Base-by-base conservation (phyloP, 2,797 vertebrate genomes). In the Myotis vivesi region DNA sequence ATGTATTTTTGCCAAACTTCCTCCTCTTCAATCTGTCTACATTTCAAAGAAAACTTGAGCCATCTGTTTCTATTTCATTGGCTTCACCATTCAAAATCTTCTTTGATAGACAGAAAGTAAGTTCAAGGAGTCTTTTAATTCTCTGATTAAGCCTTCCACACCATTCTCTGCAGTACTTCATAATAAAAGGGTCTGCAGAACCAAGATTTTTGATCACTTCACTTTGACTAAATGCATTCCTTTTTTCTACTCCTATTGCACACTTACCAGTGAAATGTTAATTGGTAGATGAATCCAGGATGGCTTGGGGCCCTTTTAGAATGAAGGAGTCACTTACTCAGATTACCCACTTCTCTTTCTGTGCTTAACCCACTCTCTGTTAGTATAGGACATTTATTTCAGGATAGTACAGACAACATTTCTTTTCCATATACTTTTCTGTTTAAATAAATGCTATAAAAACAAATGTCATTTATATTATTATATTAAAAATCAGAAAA, bases 21-120 rank as follows among this genome's bases (percentile, higher is more conserved):
- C 77, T 88, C 53, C 77, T 96, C 90, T 93, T 88, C 95, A 95
- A 94, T 97, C 94, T 97, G 92, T 96, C 96, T 95, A 53, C 9
- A 68, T 92, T 96, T 95, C 89, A 96, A 96, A 96, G 95, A 93
- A 96, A 96, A 91, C 53, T 41, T 22, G n/a, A 94, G 86, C 96
- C 96, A 96, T 96, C 94, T 97, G 93, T 96, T 94, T 95, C 93
- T 85, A 33, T 94, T 94, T 87, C 90, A 9, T 75, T 94, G 93
- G 79, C 72, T 94, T 79, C 13, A 13, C 41, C 46, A 33, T 82
- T 93, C 44, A 83, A 77, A 92, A 72, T 68, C 84, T 44, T 91
- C 81, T 79, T 77, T 41, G 82, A 38, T 94, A 76, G 68, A 68
- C 8, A 33, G n/a, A 69, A 91, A 79, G 46, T 12, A 69, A 93